Evolutionary conservation across 2,113 vertebrate genomes (phyloP).

Genomic region (Alethe castanea): DNA sequence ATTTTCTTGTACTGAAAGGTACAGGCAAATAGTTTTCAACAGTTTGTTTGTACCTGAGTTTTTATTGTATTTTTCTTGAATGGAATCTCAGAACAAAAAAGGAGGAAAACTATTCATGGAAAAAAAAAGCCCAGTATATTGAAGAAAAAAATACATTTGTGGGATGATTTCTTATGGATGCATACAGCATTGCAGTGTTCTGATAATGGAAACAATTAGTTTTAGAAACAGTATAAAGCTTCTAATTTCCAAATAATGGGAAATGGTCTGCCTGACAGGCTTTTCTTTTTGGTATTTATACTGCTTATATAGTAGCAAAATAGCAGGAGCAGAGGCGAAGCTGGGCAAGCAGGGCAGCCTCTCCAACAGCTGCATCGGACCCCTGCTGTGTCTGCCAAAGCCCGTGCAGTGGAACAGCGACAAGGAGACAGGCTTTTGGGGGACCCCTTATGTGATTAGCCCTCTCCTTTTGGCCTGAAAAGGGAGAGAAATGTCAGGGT

Average conservation of each 20-base stretch:
- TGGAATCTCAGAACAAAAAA: background rate
- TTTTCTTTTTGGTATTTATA: slow-evolving; percentile 54
- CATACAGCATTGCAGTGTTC: background rate
- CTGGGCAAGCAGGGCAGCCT: background rate
- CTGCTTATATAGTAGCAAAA: background rate
- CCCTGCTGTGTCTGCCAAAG: background rate
- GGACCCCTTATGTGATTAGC: background rate
- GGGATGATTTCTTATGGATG: slow-evolving; percentile 7
- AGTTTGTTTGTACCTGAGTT: background rate
- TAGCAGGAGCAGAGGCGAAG: background rate
- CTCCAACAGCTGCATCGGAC: background rate
- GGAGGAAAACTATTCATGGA: background rate
- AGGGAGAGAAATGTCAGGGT: background rate
- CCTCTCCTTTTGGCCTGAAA: background rate
- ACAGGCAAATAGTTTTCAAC: slow-evolving; percentile 1
- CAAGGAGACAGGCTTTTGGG: background rate
- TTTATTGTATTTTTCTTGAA: slow-evolving; percentile 8
- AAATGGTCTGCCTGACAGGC: slow-evolving; percentile 63
- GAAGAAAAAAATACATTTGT: background rate
- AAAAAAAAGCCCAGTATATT: background rate
- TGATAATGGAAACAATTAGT: slow-evolving; percentile 59
- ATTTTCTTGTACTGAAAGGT: slow-evolving; percentile 12
- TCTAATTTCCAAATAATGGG: slow-evolving; percentile 73
- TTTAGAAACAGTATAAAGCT: slow-evolving; percentile 64
- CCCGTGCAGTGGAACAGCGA: rapidly evolving